Evolutionary conservation across 1,140 invertebrate species (phyloP).

Genomic region (Oscheius sp.): DNA sequence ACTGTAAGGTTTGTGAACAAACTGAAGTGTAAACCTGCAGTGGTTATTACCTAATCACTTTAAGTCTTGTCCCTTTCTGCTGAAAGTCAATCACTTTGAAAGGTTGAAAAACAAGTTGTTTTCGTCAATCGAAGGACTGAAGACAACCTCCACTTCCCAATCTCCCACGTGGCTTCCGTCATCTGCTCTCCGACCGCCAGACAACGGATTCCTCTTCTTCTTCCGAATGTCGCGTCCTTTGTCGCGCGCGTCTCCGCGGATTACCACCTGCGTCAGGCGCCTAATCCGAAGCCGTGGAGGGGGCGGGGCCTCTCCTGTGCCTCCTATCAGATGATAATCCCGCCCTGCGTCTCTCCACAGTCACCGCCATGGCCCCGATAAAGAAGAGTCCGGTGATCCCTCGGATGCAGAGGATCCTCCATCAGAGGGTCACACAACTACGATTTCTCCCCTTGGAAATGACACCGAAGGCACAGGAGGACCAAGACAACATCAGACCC

Average conservation of each 20-base stretch:
- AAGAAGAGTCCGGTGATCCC: slow-evolving; percentile 1
- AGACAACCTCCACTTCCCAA: not conserved
- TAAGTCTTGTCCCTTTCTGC: too few species aligned
- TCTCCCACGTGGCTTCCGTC: not conserved
- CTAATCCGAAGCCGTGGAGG: not conserved
- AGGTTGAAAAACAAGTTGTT: not conserved
- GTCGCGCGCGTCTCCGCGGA: not conserved
- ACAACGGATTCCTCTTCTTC: not conserved
- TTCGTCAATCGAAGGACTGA: not conserved
- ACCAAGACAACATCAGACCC: slow-evolving; percentile 2
- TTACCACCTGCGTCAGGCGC: not conserved
- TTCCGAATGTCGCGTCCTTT: not conserved
- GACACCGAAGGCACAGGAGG: not conserved
- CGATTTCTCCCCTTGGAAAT: slow-evolving; percentile 5
- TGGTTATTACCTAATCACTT: too few species aligned
- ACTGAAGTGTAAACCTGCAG: too few species aligned
- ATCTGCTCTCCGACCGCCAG: not conserved
- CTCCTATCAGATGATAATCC: not conserved
- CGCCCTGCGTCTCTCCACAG: not conserved
- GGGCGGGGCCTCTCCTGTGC: not conserved
- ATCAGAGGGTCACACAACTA: slow-evolving; percentile 22
- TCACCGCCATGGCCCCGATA: not conserved
- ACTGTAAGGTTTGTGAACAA: too few species aligned
- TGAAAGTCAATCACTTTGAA: too few species aligned
- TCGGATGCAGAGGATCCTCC: not conserved